phyloP scores from a whole-genome alignment of 2,888 invertebrate genomes.

The Drosophila infuscata region DNA sequence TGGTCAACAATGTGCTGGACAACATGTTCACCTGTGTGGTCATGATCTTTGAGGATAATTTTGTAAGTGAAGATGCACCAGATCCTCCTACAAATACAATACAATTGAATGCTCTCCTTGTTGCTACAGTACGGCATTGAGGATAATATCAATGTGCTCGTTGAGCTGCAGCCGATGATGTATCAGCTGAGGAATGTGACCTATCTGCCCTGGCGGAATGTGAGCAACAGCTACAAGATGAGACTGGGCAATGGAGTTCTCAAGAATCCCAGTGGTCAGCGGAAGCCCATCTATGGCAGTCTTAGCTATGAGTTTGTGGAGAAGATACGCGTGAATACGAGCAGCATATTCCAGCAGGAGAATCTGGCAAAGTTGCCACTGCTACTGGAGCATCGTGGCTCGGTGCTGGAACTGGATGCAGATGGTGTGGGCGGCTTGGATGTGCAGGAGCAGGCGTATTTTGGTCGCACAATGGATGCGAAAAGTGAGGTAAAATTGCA shows the following conservation, averaged over 20 bases:
- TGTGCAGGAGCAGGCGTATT: conserved; percentile 78
- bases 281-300: conserved; percentile 80
- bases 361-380: conserved; percentile 68
- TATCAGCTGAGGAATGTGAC: conserved; percentile 81
- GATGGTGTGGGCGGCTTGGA: conserved; percentile 78
- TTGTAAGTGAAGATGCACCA: conserved; percentile 65
- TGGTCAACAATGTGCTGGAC: conserved; percentile 72
- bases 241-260: conserved; percentile 69
- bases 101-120: background rate
- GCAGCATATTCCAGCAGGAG: conserved; percentile 51
- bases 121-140: conserved; percentile 73
- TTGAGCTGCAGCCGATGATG: conserved; percentile 81
- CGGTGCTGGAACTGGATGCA: conserved; percentile 72
- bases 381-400: conserved; percentile 76
- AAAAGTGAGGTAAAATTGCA: conserved; percentile 77
- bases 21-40: conserved; percentile 78
- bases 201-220: conserved; percentile 81
- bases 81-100: background rate
- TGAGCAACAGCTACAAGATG: conserved; percentile 80
- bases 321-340: conserved; percentile 74
- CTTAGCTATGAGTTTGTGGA: conserved; percentile 80
- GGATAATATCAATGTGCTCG: conserved; percentile 80
- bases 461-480: conserved; percentile 80
- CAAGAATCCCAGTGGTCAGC: conserved; percentile 73
- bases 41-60: conserved; percentile 83